Percentiles rank a stretch among this genome's conserved stretches.
These are phyloP conservation scores for Ectobius pallidus DNA, from an alignment of 2,888 invertebrate genomes.

Conservation along the genomic window DNA sequence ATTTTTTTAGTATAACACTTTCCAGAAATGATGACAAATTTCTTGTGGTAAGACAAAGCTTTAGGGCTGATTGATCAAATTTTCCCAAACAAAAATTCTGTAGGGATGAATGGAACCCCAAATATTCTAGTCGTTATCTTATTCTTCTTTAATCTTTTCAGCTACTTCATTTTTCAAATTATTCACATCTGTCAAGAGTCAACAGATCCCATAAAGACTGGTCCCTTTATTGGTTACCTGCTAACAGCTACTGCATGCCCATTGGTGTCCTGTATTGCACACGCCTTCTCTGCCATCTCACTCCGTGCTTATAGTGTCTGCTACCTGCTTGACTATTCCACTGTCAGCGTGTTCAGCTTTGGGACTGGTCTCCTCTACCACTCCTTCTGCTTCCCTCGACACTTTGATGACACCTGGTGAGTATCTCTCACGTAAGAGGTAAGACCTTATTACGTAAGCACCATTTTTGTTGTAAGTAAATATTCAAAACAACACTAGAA, in stretches of 20 bases:
- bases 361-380: neutral
- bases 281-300: neutral
- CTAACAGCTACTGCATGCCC: neutral
- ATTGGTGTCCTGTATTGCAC: neutral
- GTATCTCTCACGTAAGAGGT: too few relatives aligned
- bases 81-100: too few relatives aligned
- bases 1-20: too few relatives aligned
- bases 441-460: too few relatives aligned
- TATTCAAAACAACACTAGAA: too few relatives aligned
- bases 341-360: conserved; percentile 4
- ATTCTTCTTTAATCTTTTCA: too few relatives aligned
- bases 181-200: neutral
- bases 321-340: neutral
- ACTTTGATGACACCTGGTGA: conserved; percentile 1
- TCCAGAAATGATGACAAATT: too few relatives aligned
- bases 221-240: neutral
- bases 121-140: too few relatives aligned
- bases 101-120: too few relatives aligned
- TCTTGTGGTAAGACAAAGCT: too few relatives aligned
- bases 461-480: too few relatives aligned
- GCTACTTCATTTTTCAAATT: neutral
- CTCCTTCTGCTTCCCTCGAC: neutral
- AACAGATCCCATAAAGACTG: neutral
- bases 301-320: neutral
- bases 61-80: too few relatives aligned